Base-by-base conservation (phyloP, 2,888 invertebrate genomes). In the Drosophila anomelani region DNA sequence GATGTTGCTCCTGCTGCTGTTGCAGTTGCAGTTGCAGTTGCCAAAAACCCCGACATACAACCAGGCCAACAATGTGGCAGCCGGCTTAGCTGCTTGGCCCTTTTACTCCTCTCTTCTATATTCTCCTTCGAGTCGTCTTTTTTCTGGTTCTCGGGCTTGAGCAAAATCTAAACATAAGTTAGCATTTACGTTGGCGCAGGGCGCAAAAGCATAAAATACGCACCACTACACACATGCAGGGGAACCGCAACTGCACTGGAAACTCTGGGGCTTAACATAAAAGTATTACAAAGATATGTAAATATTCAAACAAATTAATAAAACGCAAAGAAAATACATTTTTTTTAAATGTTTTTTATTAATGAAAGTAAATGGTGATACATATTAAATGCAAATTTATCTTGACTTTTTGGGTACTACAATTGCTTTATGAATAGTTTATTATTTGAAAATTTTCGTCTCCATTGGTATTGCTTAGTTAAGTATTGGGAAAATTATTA, bases 171-270 rank as follows among this genome's bases (percentile, higher is more conserved):
- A 84, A 83, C 84, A 85, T 84, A 84, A 83, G 84, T 84, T 84
- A 85, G 85, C 81, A 84, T 84, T 84, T 83, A 84, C 85, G 80
- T 84, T 84, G 84, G 80, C 69, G 80, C 84, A 84, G 81, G 81
- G 85, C 81, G 81, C 85, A 81, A 85, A 80, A 73, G 85, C 83
- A 85, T 85, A 85, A 83, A 84, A 81, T 78, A 83, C 78, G 78
- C 80, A 83, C 76, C 83, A 72, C 78, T 77, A 75, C 77, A 77
- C 74, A 78, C 57, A 73, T 61, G 61, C 36, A 51, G 60, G n/a
- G 26, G 17, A 56, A 61, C 55, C 60, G 56, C 60, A 61, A 17
- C 0, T 56, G 12, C 60, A 43, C 60, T 61, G 38, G 0, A 7
- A 39, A 5, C 1, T 36, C 15, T 1, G 3, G 6, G 10, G 3